Evolutionary conservation across 2,113 vertebrate genomes (phyloP).

Genomic region (Alligator mississippiensis): DNA sequence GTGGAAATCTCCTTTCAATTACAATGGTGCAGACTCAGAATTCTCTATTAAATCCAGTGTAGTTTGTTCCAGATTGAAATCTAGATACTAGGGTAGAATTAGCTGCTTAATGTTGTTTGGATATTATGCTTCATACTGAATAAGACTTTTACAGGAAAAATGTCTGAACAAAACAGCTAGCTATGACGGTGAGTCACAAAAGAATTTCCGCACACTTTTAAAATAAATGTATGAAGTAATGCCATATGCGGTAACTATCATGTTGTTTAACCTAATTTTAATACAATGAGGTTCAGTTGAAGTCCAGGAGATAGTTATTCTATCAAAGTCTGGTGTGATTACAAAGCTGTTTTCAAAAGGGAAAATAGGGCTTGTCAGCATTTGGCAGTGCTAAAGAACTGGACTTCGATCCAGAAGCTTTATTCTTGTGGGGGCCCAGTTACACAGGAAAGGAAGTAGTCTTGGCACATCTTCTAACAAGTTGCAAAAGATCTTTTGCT

Average conservation of each 20-base stretch:
- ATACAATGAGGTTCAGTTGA: slow-evolving; percentile 35
- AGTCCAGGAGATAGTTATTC: slow-evolving; percentile 67
- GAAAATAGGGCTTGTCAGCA: slow-evolving; percentile 56
- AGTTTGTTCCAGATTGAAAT: neutral
- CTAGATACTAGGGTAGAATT: neutral
- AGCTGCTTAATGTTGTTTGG: neutral
- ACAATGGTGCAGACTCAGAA: neutral
- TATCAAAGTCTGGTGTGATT: slow-evolving; percentile 66
- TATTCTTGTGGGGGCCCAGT: slow-evolving; percentile 67
- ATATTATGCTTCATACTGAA: slow-evolving; percentile 2
- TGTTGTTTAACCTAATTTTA: slow-evolving; percentile 55
- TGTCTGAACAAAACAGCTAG: neutral
- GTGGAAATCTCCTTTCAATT: neutral
- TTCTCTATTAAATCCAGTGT: neutral
- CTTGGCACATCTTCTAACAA: slow-evolving; percentile 68
- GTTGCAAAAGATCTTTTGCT: slow-evolving; percentile 58
- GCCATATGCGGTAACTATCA: neutral
- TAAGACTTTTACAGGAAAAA: neutral
- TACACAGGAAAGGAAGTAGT: slow-evolving; percentile 64
- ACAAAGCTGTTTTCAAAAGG: slow-evolving; percentile 55
- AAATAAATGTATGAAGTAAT: slow-evolving; percentile 60
- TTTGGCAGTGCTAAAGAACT: slow-evolving; percentile 65
- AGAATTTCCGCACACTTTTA: slow-evolving; percentile 10
- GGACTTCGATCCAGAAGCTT: slow-evolving; percentile 61
- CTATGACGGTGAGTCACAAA: neutral